phyloP scores from a whole-genome alignment of 2,797 vertebrate species.

The Threskiornis aethiopicus region DNA sequence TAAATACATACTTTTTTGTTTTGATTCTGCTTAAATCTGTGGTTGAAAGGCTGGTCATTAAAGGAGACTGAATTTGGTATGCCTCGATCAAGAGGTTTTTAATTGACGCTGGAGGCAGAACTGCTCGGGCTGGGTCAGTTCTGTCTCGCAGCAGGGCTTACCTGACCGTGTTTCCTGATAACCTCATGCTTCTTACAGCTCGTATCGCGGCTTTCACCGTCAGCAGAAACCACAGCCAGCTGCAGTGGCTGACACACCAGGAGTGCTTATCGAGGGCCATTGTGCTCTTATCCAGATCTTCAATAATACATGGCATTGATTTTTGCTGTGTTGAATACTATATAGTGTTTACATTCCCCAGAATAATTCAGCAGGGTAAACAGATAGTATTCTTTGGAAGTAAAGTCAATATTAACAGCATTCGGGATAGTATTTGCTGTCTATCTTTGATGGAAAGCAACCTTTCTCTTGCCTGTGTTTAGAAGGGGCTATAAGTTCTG shows the following conservation, averaged over 20 bases:
- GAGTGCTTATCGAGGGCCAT: conserved; percentile 36
- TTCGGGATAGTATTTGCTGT: not conserved
- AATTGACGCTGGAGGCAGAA: not conserved
- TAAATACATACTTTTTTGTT: not conserved
- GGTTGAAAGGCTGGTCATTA: not conserved
- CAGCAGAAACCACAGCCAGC: not conserved
- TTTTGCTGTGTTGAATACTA: conserved; percentile 50
- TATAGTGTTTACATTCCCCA: conserved; percentile 59
- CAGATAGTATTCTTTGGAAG: conserved; percentile 53
- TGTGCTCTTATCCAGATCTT: conserved; percentile 61
- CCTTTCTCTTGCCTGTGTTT: conserved; percentile 13
- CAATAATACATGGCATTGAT: conserved; percentile 67
- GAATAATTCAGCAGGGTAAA: conserved; percentile 67
- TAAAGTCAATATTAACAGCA: conserved; percentile 54
- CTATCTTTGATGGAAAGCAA: conserved; percentile 17
- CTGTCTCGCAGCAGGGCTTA: not conserved
- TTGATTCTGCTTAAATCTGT: not conserved
- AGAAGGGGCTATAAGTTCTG: not conserved
- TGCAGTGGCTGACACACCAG: not conserved
- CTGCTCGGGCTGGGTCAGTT: not conserved
- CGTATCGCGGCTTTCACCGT: not conserved
- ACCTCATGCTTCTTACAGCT: conserved; percentile 9
- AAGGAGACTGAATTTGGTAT: not conserved
- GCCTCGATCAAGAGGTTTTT: not conserved
- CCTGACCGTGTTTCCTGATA: conserved; percentile 45